Evolutionary conservation across 2,888 invertebrate genomes (phyloP).

Genomic region (Synanthedon andrenaeformis): DNA sequence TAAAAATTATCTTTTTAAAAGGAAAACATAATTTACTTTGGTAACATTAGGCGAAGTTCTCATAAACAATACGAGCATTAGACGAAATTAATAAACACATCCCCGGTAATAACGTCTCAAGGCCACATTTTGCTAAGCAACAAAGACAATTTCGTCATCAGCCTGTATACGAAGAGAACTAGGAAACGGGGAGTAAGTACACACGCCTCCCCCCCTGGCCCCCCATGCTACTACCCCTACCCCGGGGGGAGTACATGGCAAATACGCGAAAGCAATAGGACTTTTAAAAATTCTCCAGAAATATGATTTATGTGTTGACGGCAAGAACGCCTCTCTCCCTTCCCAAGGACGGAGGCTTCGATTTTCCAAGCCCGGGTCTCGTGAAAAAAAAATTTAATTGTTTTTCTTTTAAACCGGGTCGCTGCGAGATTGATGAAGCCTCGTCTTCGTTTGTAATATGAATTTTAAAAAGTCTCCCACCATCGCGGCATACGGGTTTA

Average conservation of each 20-base stretch:
- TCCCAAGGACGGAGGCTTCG: slow-evolving; percentile 64
- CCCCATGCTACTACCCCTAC: slow-evolving; percentile 9
- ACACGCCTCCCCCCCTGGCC: slow-evolving; percentile 32
- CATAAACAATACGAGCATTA: no score
- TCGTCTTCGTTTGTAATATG: slow-evolving; percentile 2
- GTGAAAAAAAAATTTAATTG: slow-evolving; percentile 13
- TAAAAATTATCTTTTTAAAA: no score
- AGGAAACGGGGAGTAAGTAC: slow-evolving; percentile 70
- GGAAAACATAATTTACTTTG: no score
- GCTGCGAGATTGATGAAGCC: slow-evolving; percentile 9
- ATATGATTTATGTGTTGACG: slow-evolving; percentile 72
- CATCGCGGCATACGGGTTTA: neutral
- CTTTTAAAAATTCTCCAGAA: slow-evolving; percentile 72
- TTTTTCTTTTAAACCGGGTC: slow-evolving; percentile 16
- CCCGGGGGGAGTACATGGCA: slow-evolving; percentile 65
- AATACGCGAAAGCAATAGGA: slow-evolving; percentile 72
- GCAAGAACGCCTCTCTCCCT: slow-evolving; percentile 54
- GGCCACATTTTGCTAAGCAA: slow-evolving; percentile 20
- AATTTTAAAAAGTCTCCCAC: slow-evolving; percentile 5
- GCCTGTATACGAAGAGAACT: slow-evolving; percentile 53
- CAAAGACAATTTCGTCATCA: slow-evolving; percentile 13
- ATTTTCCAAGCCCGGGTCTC: slow-evolving; percentile 63
- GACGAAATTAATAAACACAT: neutral
- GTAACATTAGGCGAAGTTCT: no score
- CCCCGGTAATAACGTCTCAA: slow-evolving; percentile 10